Base-by-base conservation (phyloP, 2,797 vertebrate genomes). In the Sandelia bainsii region DNA sequence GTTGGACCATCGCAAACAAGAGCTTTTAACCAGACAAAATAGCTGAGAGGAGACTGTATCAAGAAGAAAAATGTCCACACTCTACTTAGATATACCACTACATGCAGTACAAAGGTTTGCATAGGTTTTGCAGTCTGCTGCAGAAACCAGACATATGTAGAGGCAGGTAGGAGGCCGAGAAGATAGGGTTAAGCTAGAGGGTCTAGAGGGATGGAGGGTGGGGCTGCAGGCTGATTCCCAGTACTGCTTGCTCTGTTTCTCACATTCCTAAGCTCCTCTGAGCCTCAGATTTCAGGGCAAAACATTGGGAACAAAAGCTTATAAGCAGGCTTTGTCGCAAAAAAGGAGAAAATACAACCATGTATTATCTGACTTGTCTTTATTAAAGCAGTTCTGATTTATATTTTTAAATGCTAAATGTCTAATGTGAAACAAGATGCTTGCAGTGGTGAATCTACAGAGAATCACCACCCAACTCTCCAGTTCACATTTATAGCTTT, bases 261-360 rank as follows among this genome's bases (percentile, higher is more conserved):
- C 75, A 89, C 84, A 89, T 88, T 89, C 85, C 77, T 83, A 29
- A 71, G 62, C 62, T 69, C 39, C 69, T 75, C 44, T 58, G 65
- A 73, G 75, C 61, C 71, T 88, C 78, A 37, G 25, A 62, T 81
- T 69, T 72, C 61, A 77, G 23, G 57, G 16, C 3, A 50, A 75
- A 72, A 32, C 32, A 68, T 27, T 34, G 16, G 45, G 61, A 64
- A 23, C 63, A 68, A 51, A 62, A 22, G 50, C 25, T 67, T 19
- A 39, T 54, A 27, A 17, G 44, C 32, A 67, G 12, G 8, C 10
- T 5, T 54, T 8, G 19, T 56, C 34, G 12, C 14, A 44, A 51
- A 62, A 62, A 50, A 40, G 34, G 8, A 37, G 66, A 46, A 50
- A 51, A 32, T 57, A 5, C 19, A 46, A 8, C 20, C 7, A 1